phyloP scores from a whole-genome alignment of 2,888 invertebrate species.

The Drosophila nr. perissopoda region DNA sequence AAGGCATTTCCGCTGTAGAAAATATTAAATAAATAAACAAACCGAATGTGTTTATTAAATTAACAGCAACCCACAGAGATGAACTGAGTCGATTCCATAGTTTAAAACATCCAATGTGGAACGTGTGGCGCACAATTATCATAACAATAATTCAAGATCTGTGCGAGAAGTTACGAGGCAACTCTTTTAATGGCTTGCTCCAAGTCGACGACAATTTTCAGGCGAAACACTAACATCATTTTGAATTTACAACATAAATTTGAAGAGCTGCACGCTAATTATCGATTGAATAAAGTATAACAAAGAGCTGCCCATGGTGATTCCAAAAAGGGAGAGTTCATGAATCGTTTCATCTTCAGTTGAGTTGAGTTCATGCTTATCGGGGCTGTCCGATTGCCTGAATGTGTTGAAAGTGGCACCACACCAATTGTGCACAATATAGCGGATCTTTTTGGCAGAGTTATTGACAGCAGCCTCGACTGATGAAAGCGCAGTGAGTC shows the following conservation, averaged over 20 bases:
- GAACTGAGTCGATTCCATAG: conserved; percentile 14
- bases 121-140: conserved; percentile 62
- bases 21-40: conserved; percentile 67
- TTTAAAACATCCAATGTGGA: neutral
- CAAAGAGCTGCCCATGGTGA: conserved; percentile 30
- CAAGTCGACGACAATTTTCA: conserved; percentile 60
- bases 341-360: conserved; percentile 23
- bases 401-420: conserved; percentile 49
- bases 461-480: conserved; percentile 69
- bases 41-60: conserved; percentile 76
- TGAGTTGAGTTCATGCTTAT: conserved; percentile 37
- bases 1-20: conserved; percentile 63
- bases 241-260: conserved; percentile 81
- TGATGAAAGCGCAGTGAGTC: conserved; percentile 69
- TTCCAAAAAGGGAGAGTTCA: conserved; percentile 11
- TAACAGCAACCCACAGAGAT: conserved; percentile 58
- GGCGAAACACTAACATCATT: conserved; percentile 81
- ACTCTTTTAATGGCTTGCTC: conserved; percentile 39
- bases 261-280: conserved; percentile 67
- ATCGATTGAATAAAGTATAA: conserved; percentile 70
- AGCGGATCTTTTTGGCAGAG: conserved; percentile 64
- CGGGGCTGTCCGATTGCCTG: conserved; percentile 33
- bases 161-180: conserved; percentile 46
- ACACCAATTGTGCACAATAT: conserved; percentile 53
- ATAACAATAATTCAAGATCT: conserved; percentile 77